Evolutionary conservation across 1,140 invertebrate species (phyloP), one percentile per base, ranked within the genome.

Genomic region (Homarus americanus): DNA sequence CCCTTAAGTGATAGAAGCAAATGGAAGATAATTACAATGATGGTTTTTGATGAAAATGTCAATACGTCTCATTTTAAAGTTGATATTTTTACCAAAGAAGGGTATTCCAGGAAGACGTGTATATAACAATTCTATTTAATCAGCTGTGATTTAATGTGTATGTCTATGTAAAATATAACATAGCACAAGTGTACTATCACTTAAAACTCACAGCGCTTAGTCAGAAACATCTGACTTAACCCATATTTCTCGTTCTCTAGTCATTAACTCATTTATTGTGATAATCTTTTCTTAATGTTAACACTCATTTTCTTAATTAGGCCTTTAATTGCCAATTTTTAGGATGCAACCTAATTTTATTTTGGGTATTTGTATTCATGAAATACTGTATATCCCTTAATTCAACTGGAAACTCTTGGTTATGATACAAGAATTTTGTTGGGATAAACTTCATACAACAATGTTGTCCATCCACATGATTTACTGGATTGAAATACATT

Each of bases 1-100:
- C 63, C 38, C 1, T 28, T 34, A 15, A 10, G 24, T 84, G 28
- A 38, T 3, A n/a, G 4, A 2, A 49, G 38, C 40, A 32, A 40
- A 44, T 40, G 63, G 63, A 38, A 63, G 66, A 32, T 66, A 49
- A 12, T 79, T 41, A 36, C 36, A 41, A 2, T 53, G 49, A 38
- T 2, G 28, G 34, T 32, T 38, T 38, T 36, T 38, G 34, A 44
- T 28, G 28, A 66, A 78, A 73, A 79, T 78, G 85, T 87, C 85
- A 79, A n/a, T 38, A 63, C 38, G 63, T 78, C 38, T 38, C 20
- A 82, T 84, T 84, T 84, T 84, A 78, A 34, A 87, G 49, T 87
- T 87, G 38, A 87, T 87, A 87, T 87, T 87, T 87, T 53, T 80
- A 88, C 75, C 86, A 88, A 88, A 88, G 86, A 80, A 49, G 58